A percentile compares a stretch with the other conserved stretches of the same genome.
phyloP scores from a whole-genome alignment of 2,888 invertebrate species.

The Pristionchus mayeri region DNA sequence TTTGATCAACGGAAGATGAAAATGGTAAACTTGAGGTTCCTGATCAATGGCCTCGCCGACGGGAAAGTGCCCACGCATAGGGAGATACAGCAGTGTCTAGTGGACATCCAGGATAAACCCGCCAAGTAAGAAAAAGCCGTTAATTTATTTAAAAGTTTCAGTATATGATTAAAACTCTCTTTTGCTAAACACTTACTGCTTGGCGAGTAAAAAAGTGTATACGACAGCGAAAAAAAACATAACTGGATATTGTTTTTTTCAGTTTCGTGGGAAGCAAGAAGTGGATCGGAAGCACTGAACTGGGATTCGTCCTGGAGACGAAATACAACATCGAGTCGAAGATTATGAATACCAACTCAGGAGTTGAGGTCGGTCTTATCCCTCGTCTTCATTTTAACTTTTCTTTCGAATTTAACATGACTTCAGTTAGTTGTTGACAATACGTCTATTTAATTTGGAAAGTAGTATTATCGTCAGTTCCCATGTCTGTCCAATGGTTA shows the following conservation, averaged over 20 bases:
- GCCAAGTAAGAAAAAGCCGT: constrained; percentile 55
- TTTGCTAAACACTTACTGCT: no score
- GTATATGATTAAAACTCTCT: no score
- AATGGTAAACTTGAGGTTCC: constrained; percentile 88
- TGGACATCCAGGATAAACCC: constrained; percentile 92
- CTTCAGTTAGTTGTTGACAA: neutral
- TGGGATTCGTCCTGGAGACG: constrained; percentile 86
- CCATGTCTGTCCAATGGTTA: neutral
- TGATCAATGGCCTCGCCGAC: constrained; percentile 88
- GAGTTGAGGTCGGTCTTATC: constrained; percentile 83
- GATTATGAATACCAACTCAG: constrained; percentile 89
- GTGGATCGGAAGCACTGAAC: constrained; percentile 99
- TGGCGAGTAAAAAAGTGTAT: no score
- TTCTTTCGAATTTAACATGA: neutral
- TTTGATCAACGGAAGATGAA: no score
- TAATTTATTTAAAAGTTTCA: no score
- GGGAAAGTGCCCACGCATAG: constrained; percentile 86
- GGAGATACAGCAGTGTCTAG: constrained; percentile 93
- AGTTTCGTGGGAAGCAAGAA: constrained; percentile 90
- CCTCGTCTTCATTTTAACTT: no score
- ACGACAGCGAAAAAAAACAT: no score
- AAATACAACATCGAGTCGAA: constrained; percentile 78
- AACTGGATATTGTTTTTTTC: no score
- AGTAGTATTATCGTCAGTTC: neutral
- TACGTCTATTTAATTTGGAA: neutral